Conservation (phyloP, 2,797 vertebrate genomes). For the Orestias chungarensis region DNA sequence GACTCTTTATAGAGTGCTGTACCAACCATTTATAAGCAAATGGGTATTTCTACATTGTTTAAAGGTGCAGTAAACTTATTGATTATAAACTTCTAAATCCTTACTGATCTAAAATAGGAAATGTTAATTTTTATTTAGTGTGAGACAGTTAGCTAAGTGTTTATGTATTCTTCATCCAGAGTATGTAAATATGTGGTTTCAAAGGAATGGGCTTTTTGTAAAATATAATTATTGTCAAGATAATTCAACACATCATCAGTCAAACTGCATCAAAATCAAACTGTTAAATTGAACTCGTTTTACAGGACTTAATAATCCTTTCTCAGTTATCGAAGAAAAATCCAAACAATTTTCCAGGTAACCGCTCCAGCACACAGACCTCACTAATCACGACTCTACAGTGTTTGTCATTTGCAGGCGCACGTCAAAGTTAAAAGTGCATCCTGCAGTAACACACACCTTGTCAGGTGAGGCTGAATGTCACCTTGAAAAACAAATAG, state of each 20-base stretch:
- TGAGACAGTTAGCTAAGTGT: neutral
- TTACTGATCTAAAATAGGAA: neutral
- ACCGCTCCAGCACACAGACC: conserved; percentile 7
- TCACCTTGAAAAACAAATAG: conserved; percentile 62
- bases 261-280: neutral
- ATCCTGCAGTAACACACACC: conserved; percentile 26
- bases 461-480: conserved; percentile 60
- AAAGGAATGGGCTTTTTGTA: neutral
- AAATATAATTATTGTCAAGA: neutral
- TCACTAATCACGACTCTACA: conserved; percentile 1
- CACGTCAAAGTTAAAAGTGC: conserved; percentile 8
- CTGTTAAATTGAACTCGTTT: conserved; percentile 3
- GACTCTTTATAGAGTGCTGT: no score
- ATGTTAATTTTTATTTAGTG: neutral
- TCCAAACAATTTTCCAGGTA: neutral
- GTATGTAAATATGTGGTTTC: neutral
- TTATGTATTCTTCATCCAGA: neutral
- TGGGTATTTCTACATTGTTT: neutral
- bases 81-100: neutral
- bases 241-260: neutral
- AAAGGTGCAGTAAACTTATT: neutral
- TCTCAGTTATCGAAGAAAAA: neutral
- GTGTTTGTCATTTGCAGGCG: neutral
- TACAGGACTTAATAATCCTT: conserved; percentile 15
- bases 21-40: no score